Evolutionary conservation across 2,797 vertebrate species (phyloP).

Genomic region (Avahi laniger): DNA sequence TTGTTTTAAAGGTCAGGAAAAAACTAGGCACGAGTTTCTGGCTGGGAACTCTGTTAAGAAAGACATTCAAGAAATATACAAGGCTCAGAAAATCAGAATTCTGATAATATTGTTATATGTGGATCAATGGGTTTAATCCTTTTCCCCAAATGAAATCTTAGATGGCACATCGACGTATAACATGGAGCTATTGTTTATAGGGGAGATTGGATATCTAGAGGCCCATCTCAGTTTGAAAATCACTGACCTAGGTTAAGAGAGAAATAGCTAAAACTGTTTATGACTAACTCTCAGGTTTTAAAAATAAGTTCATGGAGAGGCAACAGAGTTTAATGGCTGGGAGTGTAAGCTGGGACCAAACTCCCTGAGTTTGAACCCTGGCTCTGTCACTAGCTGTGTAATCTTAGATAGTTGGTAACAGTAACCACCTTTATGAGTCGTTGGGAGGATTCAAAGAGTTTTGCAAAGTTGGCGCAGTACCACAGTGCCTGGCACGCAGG

Average conservation of each 20-base stretch:
- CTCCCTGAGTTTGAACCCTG: background rate
- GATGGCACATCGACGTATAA: background rate
- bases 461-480: background rate
- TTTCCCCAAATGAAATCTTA: background rate
- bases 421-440: background rate
- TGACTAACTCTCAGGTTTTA: background rate
- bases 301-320: background rate
- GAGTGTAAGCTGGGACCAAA: background rate
- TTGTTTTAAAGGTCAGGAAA: background rate
- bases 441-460: background rate
- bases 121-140: background rate
- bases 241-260: background rate
- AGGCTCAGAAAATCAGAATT: background rate
- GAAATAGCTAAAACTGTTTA: background rate
- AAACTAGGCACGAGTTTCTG: background rate
- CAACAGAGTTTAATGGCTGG: background rate
- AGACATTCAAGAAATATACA: background rate
- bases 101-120: background rate
- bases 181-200: background rate
- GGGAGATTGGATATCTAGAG: too few species aligned
- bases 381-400: rapidly evolving
- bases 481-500: background rate
- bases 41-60: background rate
- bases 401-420: background rate
- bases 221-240: background rate